Base-by-base conservation (phyloP, 2,888 invertebrate species). In the Lypha dubia region DNA sequence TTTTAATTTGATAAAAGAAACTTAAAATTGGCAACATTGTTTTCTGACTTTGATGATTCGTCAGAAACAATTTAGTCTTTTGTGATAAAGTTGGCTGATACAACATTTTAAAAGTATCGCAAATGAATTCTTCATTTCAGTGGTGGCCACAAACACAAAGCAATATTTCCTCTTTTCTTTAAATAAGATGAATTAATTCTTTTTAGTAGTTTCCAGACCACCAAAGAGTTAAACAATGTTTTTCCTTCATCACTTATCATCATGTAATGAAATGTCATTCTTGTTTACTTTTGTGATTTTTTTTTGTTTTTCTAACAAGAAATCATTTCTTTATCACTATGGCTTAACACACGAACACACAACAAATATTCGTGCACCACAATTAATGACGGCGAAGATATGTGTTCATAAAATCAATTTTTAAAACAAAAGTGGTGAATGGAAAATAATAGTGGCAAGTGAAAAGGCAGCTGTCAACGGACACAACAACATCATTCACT, bases 301-400 rank as follows among this genome's bases (percentile, higher is more conserved):
- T 38, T 20, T 17, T 35, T 65, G 8, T 22, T 44, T n/a, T 44
- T 17, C 0, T 8, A 49, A 22, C 35, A 5, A 49, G 49, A 63
- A 44, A 17, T 44, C 24, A 41, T 49, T 15, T 53, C 46, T 35
- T 68, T 17, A 62, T 58, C 32, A 67, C 28, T 58, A 49, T 20
- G n/a, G 17, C 11, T 38, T 44, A 51, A 24, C 41, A 49, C 46
- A n/a, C n/a, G n/a, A n/a, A n/a, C n/a, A n/a, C 28, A 20, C 58
- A 38, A 11, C 51, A 22, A 11, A 32, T 41, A 76, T 17, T 22
- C 20, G 28, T 1, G 20, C 5, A 51, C 56, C 60, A 68, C 32
- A 74, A 81, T 75, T 81, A 38, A 81, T 81, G 75, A 70, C 58
- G 75, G 56, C 28, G 38, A 46, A 76, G 49, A 70, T 62, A 70